Conservation (phyloP, 1,140 invertebrate species). For the Acyrthosiphon pisum region DNA sequence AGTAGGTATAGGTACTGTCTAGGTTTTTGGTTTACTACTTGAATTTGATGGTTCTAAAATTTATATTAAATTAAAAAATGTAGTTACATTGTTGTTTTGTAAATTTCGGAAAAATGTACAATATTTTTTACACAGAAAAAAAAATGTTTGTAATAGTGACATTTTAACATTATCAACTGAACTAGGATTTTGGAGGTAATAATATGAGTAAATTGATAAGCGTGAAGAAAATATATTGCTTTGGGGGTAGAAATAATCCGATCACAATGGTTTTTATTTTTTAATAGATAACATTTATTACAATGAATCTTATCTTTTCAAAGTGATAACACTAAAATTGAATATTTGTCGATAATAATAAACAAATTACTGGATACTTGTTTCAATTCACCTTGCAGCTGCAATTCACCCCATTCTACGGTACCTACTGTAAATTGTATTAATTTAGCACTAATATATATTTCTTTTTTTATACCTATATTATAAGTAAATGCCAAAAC, state of each 20-base stretch:
- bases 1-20: too few relatives aligned
- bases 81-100: not conserved
- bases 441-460: too few relatives aligned
- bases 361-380: not conserved
- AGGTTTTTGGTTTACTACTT: not conserved
- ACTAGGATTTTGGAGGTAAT: not conserved
- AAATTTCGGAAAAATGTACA: not conserved
- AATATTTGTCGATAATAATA: not conserved
- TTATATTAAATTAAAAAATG: constrained; percentile 13
- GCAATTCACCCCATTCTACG: not conserved
- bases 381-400: not conserved
- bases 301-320: not conserved
- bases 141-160: not conserved
- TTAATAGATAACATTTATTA: not conserved
- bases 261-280: not conserved
- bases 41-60: not conserved
- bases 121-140: not conserved
- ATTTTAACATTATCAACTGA: not conserved
- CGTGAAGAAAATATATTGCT: not conserved
- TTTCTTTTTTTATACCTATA: too few relatives aligned
- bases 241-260: not conserved
- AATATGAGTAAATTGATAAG: too few relatives aligned
- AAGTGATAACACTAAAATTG: not conserved
- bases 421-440: too few relatives aligned
- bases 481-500: too few relatives aligned